Evolutionary conservation across 2,888 invertebrate genomes (phyloP), one percentile per base, ranked within the genome.

Genomic region (Thera britannica): DNA sequence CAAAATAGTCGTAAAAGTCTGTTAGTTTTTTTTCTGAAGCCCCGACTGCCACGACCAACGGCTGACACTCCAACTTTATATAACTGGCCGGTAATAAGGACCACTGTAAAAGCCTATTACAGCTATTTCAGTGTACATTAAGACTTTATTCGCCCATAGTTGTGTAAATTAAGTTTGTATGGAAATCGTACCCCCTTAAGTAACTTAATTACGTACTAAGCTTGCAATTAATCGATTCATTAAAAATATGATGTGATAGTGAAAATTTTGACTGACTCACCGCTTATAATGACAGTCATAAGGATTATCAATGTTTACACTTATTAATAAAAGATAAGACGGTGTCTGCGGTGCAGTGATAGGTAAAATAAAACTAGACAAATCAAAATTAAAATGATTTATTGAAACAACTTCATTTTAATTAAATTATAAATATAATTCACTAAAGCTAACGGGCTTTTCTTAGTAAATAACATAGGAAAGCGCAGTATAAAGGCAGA

Each of bases 371-470:
- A 83, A 79, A 75, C 68, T 71, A 75, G 73, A 67, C 70, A 69
- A 69, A 69, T 78, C 79, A 91, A 92, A 93, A 92, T 92, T 91
- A 92, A 90, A 91, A 87, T 90, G 84, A 91, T 93, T 92, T 93
- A 92, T 91, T 93, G 84, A 93, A 93, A 94, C 92, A 93, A 91
- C 86, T 91, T 90, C 85, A 88, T 88, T 90, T 52, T 68, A 82
- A 85, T 89, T 88, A 85, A 89, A 88, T 91, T 88, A 46, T 44
- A 90, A 85, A 88, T 86, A 86, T 83, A 87, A 84, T 86, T 88
- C 83, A 86, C 90, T 90, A 91, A 89, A 87, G 84, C 90, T 92
- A 90, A 81, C 83, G 86, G 89, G 89, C 86, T 88, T 86, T 85
- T 77, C 84, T 81, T 89, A 90, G 88, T 75, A 85, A 88, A 83